These are phyloP conservation scores for Cantharis rufa DNA, from an alignment of 2,888 invertebrate genomes.

Conservation along the genomic window DNA sequence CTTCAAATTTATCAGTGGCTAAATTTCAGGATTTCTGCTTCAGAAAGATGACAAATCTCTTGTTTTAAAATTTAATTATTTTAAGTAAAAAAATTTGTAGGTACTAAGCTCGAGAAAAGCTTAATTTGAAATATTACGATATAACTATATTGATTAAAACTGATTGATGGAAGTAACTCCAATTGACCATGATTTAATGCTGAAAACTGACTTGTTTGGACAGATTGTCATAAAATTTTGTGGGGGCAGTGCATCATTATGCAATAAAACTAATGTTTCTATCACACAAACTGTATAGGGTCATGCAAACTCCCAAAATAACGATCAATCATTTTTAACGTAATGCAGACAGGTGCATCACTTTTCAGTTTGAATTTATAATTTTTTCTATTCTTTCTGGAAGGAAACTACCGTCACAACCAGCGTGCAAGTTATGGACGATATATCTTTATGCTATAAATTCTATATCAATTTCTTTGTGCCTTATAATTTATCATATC, in stretches of 20 bases:
- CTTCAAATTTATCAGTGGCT: neutral
- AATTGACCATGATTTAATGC: neutral
- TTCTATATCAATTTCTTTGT: neutral
- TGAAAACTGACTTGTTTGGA: neutral
- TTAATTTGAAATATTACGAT: neutral
- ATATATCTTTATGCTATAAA: neutral
- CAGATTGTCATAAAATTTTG: neutral
- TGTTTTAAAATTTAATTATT: neutral
- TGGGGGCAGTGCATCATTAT: neutral
- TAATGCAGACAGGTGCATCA: neutral
- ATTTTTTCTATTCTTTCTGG: neutral
- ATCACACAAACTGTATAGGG: neutral
- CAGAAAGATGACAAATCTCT: neutral
- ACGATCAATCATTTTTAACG: neutral
- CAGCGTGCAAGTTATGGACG: neutral
- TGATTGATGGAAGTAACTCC: neutral
- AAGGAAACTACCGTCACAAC: neutral
- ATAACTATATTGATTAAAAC: neutral
- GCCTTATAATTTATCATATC: neutral
- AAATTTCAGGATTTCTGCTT: neutral
- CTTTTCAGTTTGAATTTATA: neutral
- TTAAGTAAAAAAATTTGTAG: neutral
- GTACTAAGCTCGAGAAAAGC: neutral
- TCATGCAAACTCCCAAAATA: neutral
- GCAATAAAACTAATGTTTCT: neutral